phyloP scores from a whole-genome alignment of 2,797 vertebrate species.

The Micromesistius poutassou region DNA sequence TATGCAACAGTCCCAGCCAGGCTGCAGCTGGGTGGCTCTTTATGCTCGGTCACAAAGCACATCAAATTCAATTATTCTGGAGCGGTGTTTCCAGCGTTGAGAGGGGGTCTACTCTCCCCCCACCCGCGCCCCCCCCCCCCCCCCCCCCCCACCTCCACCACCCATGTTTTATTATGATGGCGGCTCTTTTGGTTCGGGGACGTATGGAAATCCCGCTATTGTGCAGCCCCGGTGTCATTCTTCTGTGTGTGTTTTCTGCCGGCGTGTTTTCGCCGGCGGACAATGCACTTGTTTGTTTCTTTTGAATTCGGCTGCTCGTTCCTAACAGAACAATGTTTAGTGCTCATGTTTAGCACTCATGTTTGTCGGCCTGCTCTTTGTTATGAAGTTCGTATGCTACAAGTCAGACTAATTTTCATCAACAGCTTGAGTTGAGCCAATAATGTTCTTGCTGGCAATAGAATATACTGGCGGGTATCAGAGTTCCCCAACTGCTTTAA shows the following conservation, averaged over 20 bases:
- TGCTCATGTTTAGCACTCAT: constrained; percentile 20
- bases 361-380: neutral
- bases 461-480: too few species aligned
- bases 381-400: neutral
- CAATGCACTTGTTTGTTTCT: constrained; percentile 33
- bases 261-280: constrained; percentile 24
- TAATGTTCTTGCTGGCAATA: neutral
- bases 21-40: constrained; percentile 70
- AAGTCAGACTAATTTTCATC: neutral
- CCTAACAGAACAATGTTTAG: neutral
- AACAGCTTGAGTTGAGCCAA: neutral
- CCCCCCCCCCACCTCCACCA: constrained; percentile 69
- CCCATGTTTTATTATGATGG: constrained; percentile 72
- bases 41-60: constrained; percentile 76
- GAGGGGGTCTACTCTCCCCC: constrained; percentile 73
- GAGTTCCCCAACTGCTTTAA: too few species aligned
- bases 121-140: too few species aligned
- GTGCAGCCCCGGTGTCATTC: constrained; percentile 54
- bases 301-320: constrained; percentile 4
- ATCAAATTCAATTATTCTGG: constrained; percentile 79
- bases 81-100: constrained; percentile 69
- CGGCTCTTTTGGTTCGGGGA: constrained; percentile 33
- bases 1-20: constrained; percentile 71
- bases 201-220: constrained; percentile 45
- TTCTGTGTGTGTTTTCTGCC: constrained; percentile 40